A percentile compares a stretch with the other conserved stretches of the same genome.
Conservation (phyloP, 2,797 vertebrate species). For the Peromyscus melanophrys region DNA sequence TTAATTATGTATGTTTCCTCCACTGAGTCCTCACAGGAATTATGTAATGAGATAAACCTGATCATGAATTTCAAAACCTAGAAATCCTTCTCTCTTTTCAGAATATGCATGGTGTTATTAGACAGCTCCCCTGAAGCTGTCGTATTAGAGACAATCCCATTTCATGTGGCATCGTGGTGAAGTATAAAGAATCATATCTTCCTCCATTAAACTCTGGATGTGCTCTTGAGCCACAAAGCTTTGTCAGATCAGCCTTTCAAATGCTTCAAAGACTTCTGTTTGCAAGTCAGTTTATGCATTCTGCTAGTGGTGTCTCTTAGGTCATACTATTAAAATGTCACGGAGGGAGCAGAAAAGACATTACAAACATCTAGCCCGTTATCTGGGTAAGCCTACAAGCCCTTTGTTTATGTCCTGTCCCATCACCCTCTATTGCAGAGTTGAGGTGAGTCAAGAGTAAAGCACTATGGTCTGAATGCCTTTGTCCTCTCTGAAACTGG, state of each 20-base stretch:
- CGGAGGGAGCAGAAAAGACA: not conserved
- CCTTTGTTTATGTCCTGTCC: not conserved
- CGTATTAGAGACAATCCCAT: constrained; percentile 7
- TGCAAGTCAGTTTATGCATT: not conserved
- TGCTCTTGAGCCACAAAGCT: constrained; percentile 5
- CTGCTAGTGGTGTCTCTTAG: not conserved
- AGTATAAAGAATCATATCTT: not conserved
- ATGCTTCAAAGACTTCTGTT: constrained; percentile 28
- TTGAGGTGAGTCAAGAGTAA: not conserved
- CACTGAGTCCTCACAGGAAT: not conserved
- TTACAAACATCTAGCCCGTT: not conserved
- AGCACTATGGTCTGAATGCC: not conserved
- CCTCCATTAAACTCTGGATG: constrained; percentile 10
- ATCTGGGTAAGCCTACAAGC: not conserved
- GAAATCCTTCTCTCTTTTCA: constrained; percentile 30
- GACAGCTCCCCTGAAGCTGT: not conserved
- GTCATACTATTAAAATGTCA: constrained; percentile 9
- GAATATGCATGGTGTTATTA: constrained; percentile 35
- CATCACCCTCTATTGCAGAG: not conserved
- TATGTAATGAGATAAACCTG: constrained; percentile 39
- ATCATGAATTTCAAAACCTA: constrained; percentile 53
- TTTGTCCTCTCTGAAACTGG: not conserved
- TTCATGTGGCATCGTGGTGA: not conserved
- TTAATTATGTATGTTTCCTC: constrained; percentile 37
- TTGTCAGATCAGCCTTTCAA: not conserved